Evolutionary conservation across 2,888 invertebrate genomes (phyloP).

Genomic region (Phyllotreta cruciferae): DNA sequence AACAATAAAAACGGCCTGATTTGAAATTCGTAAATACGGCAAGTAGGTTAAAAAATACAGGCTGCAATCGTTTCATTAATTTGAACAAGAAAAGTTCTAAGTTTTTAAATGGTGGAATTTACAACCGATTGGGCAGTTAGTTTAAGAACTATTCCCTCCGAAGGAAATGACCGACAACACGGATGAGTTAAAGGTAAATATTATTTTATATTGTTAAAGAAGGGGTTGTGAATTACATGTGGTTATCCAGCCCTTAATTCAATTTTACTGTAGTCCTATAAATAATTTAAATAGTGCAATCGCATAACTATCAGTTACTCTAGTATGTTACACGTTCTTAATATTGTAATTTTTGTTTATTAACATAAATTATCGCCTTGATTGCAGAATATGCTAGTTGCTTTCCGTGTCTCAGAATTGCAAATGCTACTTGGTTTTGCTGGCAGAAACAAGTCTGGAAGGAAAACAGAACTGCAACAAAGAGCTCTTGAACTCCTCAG

Average conservation of each 20-base stretch:
- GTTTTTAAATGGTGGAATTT: conserved; percentile 46
- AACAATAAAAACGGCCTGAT: too few relatives aligned
- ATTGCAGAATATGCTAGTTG: conserved; percentile 64
- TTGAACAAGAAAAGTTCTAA: conserved; percentile 10
- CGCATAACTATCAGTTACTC: too few relatives aligned
- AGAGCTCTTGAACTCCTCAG: conserved; percentile 76
- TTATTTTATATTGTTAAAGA: conserved; percentile 19
- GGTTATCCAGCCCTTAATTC: too few relatives aligned
- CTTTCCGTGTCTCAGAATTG: conserved; percentile 84
- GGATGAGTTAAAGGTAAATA: conserved; percentile 58
- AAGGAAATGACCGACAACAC: conserved; percentile 60
- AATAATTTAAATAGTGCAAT: too few relatives aligned
- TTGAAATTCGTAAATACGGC: neutral
- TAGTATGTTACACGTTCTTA: too few relatives aligned
- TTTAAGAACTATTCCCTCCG: conserved; percentile 32
- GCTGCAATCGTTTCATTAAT: neutral
- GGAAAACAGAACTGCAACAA: conserved; percentile 80
- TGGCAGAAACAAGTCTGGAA: conserved; percentile 79
- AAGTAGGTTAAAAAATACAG: neutral
- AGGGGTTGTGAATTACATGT: conserved; percentile 16
- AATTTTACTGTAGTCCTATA: too few relatives aligned
- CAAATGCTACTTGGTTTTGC: conserved; percentile 83
- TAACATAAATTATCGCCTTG: too few relatives aligned
- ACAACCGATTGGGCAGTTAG: conserved; percentile 39
- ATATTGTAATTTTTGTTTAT: too few relatives aligned